Percentiles rank a stretch among this genome's conserved stretches.
These are phyloP conservation scores for Nymphicus hollandicus DNA, from an alignment of 2,113 vertebrate species.

Conservation along the genomic window DNA sequence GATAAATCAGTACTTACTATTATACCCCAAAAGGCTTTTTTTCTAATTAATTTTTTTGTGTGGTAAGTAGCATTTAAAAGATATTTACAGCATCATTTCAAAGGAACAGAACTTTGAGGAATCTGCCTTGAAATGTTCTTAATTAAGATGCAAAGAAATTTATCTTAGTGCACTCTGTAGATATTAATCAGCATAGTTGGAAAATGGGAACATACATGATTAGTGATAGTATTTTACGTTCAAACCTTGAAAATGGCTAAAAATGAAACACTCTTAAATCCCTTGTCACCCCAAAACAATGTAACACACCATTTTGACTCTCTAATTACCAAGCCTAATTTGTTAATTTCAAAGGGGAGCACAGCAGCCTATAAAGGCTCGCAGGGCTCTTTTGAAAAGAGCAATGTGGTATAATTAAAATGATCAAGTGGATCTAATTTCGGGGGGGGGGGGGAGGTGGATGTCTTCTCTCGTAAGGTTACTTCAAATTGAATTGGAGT, in stretches of 20 bases:
- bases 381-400: conserved; percentile 52
- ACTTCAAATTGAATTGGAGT: conserved; percentile 65
- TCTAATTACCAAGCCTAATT: conserved; percentile 65
- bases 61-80: conserved; percentile 32
- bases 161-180: not conserved
- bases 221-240: conserved; percentile 53
- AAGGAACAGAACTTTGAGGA: conserved; percentile 37
- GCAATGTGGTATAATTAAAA: conserved; percentile 60
- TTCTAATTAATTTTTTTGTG: not conserved
- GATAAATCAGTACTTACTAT: conserved; percentile 20
- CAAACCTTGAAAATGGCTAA: conserved; percentile 22
- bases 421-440: conserved; percentile 69
- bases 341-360: conserved; percentile 66
- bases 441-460: too few species aligned
- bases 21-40: not conserved
- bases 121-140: conserved; percentile 45
- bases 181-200: conserved; percentile 47
- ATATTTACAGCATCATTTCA: conserved; percentile 27
- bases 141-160: conserved; percentile 54
- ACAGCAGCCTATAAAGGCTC: conserved; percentile 53
- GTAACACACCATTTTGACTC: conserved; percentile 54
- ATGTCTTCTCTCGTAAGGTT: conserved; percentile 38
- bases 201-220: conserved; percentile 48
- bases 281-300: conserved; percentile 53
- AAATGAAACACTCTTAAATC: conserved; percentile 49